phyloP scores from a whole-genome alignment of 1,140 invertebrate species.

The Idris sp. region DNA sequence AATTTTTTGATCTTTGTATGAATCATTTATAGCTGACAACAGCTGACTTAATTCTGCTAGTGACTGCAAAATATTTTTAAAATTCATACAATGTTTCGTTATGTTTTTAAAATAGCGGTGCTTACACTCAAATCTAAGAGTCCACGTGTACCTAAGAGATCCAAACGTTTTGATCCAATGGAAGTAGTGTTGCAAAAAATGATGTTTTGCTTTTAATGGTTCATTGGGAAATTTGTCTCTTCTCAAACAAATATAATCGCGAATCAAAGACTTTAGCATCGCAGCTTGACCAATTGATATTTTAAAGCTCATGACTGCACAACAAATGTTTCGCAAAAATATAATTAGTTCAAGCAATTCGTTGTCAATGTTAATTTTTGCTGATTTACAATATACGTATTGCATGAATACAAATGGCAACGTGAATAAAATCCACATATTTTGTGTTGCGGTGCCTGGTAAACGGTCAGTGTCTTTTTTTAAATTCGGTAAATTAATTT shows the following conservation, averaged over 20 bases:
- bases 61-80: slow-evolving; percentile 31
- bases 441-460: slow-evolving; percentile 26
- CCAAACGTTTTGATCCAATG: slow-evolving; percentile 29
- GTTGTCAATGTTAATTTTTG: slow-evolving; percentile 10
- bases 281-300: slow-evolving; percentile 42
- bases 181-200: slow-evolving; percentile 42
- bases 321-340: slow-evolving; percentile 54
- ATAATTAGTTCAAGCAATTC: slow-evolving; percentile 29
- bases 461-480: slow-evolving; percentile 6
- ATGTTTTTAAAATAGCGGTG: slow-evolving; percentile 33
- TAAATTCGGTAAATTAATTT: slow-evolving; percentile 25
- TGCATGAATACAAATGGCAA: slow-evolving; percentile 18
- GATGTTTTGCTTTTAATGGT: slow-evolving; percentile 39
- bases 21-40: slow-evolving; percentile 5
- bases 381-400: slow-evolving; percentile 8
- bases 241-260: slow-evolving; percentile 35
- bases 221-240: slow-evolving; percentile 21
- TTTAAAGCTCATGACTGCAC: slow-evolving; percentile 27
- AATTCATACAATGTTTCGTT: slow-evolving; percentile 25
- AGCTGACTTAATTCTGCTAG: slow-evolving; percentile 13
- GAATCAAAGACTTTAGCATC: slow-evolving; percentile 17
- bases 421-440: slow-evolving; percentile 25
- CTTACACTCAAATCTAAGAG: slow-evolving; percentile 38
- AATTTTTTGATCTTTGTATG: slow-evolving; percentile 32
- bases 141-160: slow-evolving; percentile 35